Conservation (phyloP, 2,888 invertebrate species). For the Neoascia interrupta region DNA sequence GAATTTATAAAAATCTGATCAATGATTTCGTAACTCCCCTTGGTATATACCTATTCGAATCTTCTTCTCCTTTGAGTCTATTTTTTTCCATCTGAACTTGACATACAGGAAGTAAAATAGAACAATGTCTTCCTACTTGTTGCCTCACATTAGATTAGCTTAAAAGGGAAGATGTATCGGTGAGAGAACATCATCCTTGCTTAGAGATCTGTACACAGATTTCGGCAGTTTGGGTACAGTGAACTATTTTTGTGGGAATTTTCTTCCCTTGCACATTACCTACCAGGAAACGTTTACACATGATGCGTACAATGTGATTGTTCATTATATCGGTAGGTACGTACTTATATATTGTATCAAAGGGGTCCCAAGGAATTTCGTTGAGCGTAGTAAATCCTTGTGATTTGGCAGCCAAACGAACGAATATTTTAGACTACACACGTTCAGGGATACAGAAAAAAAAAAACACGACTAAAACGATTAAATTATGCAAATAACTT, state of each 20-base stretch:
- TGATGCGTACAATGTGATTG: conserved; percentile 57
- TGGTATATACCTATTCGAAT: not conserved
- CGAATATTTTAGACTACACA: conserved; percentile 14
- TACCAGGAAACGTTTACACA: conserved; percentile 60
- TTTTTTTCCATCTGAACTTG: conserved; percentile 42
- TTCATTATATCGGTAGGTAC: too few species aligned
- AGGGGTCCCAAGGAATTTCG: conserved; percentile 61
- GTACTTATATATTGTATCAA: too few species aligned
- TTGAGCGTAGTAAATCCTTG: conserved; percentile 44
- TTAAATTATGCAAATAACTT: conserved; percentile 67
- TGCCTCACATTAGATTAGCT: conserved; percentile 46
- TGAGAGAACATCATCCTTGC: conserved; percentile 25
- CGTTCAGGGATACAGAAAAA: conserved; percentile 27
- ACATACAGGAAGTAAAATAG: conserved; percentile 63
- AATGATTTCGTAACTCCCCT: conserved; percentile 23
- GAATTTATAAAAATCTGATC: conserved; percentile 41
- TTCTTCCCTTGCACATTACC: conserved; percentile 61
- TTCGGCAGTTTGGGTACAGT: conserved; percentile 36
- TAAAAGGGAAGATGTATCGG: conserved; percentile 46
- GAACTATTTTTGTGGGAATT: conserved; percentile 55
- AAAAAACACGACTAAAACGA: conserved; percentile 52
- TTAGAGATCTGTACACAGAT: conserved; percentile 54
- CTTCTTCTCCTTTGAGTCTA: not conserved
- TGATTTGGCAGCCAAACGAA: conserved; percentile 42
- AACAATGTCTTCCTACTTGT: conserved; percentile 63